Percentiles rank a stretch among this genome's conserved stretches.
Conservation (phyloP, 2,113 vertebrate species). For the Nyctereutes procyonoides region DNA sequence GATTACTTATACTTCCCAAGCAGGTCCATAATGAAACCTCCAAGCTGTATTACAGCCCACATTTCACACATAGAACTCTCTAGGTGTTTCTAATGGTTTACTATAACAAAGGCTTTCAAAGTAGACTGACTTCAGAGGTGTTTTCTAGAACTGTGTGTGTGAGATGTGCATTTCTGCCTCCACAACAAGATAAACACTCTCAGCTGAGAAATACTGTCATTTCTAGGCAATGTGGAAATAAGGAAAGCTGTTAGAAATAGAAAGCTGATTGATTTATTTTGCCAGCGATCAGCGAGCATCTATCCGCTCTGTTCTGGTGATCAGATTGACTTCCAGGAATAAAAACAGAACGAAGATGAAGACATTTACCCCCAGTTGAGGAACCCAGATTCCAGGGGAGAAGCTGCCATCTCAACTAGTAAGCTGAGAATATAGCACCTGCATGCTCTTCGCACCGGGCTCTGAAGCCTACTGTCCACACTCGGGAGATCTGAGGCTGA, state of each 20-base stretch:
- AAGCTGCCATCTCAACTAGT: fast-evolving
- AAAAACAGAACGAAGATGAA: no score
- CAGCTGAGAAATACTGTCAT: neutral
- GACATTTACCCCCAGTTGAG: neutral
- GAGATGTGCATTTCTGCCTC: neutral
- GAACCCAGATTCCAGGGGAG: neutral
- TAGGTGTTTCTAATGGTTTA: neutral
- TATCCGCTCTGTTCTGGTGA: no score
- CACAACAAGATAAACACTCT: neutral
- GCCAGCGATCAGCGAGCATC: neutral
- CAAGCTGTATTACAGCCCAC: neutral
- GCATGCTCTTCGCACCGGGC: fast-evolving
- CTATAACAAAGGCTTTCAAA: neutral
- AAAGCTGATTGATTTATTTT: neutral
- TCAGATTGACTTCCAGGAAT: neutral
- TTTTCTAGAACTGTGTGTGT: neutral
- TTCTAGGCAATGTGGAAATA: neutral
- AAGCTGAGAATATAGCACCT: fast-evolving
- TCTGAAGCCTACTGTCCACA: neutral
- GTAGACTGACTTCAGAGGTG: neutral
- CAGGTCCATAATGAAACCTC: neutral
- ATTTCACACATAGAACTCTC: neutral
- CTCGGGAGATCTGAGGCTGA: neutral
- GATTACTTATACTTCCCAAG: neutral
- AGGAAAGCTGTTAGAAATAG: neutral